phyloP scores from a whole-genome alignment of 2,113 vertebrate genomes.

The Tachysurus fulvidraco region DNA sequence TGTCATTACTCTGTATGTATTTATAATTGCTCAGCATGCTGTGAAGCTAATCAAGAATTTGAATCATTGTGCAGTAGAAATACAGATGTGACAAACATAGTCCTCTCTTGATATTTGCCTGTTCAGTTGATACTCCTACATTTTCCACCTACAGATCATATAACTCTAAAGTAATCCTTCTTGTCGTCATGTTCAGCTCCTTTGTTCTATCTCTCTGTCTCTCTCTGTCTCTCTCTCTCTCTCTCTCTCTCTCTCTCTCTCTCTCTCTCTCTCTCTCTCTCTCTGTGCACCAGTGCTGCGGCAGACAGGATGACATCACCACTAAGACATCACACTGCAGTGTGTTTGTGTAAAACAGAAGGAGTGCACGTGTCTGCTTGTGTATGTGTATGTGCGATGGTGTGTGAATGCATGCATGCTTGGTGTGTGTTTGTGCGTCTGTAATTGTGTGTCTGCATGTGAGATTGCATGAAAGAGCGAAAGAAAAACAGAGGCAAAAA shows the following conservation, averaged over 20 bases:
- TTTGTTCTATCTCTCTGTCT: conserved; percentile 25
- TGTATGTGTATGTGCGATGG: background rate
- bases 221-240: conserved; percentile 36
- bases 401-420: background rate
- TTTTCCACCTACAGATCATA: conserved; percentile 8
- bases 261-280: conserved; percentile 29
- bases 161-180: conserved; percentile 22
- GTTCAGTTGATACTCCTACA: conserved; percentile 12
- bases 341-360: conserved; percentile 50
- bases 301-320: conserved; percentile 75
- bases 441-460: background rate
- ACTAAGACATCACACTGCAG: conserved; percentile 65
- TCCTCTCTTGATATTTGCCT: conserved; percentile 28
- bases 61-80: background rate
- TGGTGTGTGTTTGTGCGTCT: background rate
- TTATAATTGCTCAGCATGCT: background rate
- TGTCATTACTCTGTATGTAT: background rate
- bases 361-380: conserved; percentile 15
- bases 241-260: conserved; percentile 34
- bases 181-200: conserved; percentile 17
- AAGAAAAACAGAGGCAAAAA: background rate
- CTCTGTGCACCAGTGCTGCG: conserved; percentile 63
- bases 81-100: background rate
- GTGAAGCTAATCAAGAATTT: background rate
- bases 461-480: background rate